Evolutionary conservation across 2,797 vertebrate species (phyloP), one percentile per base, ranked within the genome.

Genomic region (Halcyon leucocephala): DNA sequence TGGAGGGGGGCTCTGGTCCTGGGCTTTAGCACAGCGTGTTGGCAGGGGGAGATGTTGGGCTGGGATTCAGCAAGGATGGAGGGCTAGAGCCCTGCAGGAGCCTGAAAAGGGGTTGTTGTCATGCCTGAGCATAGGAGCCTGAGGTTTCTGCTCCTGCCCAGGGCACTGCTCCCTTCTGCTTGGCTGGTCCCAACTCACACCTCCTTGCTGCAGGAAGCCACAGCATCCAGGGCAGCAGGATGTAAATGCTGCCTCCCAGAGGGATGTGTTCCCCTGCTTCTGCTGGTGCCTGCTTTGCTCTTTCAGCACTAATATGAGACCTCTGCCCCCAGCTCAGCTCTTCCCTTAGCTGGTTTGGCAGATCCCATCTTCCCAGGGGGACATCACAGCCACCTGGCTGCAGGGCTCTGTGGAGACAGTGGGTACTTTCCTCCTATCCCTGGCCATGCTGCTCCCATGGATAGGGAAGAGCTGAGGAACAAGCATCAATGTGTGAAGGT

Each of bases 341-440:
- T 7, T 41, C 10, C 21, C 49, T 60, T 51, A 29, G 44, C 13
- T 52, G 28, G 1, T 8, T 44, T 62, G 29, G 26, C 52, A 55
- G 31, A 37, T 35, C 28, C 16, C 29, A 24, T 16, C 25, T 48
- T 24, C 72, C 67, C 42, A 35, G 62, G 39, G 13, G 41, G 42
- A 28, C 24, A 31, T 44, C 25, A 28, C 42, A 55, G 41, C 10
- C 18, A 10, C 10, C 28, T 25, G 26, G 28, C 33, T 6, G 2
- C 25, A 35, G 49, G 41, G 58, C 19, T 76, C 44, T 55, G 42
- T 10, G 20, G 18, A 64, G 24, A 81, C 24, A 44, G 10, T 13
- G 19, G 0, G 0, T 15, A 13, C 4, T 67, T 62, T 66, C 26
- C 22, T 70, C 16, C 31, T 3, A 46, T 33, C 29, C 26, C 37